These are phyloP conservation scores for Melanotus villosus DNA, from an alignment of 2,888 invertebrate genomes.

Conservation along the genomic window DNA sequence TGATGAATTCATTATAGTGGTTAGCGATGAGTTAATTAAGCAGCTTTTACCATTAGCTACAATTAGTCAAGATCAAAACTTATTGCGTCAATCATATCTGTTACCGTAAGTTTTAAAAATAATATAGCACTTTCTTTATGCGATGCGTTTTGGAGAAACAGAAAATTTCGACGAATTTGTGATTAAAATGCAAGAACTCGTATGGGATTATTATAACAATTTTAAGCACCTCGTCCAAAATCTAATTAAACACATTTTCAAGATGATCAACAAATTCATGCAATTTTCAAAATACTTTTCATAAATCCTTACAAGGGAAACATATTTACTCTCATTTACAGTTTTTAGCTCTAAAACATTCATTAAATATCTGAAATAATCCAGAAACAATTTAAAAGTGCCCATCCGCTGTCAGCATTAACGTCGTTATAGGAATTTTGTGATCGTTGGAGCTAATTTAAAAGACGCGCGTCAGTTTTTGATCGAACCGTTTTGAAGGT, in stretches of 20 bases:
- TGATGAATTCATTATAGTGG: constrained; percentile 64
- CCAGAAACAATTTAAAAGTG: constrained; percentile 30
- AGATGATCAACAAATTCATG: constrained; percentile 35
- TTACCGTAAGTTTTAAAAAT: background rate
- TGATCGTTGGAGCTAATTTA: constrained; percentile 30
- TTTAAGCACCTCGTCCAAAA: constrained; percentile 45
- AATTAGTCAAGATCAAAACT: constrained; percentile 60
- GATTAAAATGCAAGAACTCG: constrained; percentile 6
- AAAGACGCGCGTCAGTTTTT: constrained; percentile 28
- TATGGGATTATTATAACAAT: constrained; percentile 44
- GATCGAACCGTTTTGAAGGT: constrained; percentile 35
- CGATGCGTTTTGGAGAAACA: background rate
- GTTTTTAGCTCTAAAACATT: constrained; percentile 33
- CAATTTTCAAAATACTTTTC: constrained; percentile 38
- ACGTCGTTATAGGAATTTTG: constrained; percentile 38
- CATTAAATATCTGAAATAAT: constrained; percentile 35
- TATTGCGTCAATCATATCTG: background rate
- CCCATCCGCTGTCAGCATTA: constrained; percentile 33
- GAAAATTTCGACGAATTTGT: background rate
- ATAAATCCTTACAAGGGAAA: constrained; percentile 31
- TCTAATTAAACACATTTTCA: constrained; percentile 38
- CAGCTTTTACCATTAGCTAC: constrained; percentile 60
- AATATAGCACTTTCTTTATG: background rate
- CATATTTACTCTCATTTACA: constrained; percentile 33
- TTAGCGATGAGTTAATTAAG: constrained; percentile 63